Base-by-base conservation (phyloP, 2,888 invertebrate species). In the Eupeodes luniger region DNA sequence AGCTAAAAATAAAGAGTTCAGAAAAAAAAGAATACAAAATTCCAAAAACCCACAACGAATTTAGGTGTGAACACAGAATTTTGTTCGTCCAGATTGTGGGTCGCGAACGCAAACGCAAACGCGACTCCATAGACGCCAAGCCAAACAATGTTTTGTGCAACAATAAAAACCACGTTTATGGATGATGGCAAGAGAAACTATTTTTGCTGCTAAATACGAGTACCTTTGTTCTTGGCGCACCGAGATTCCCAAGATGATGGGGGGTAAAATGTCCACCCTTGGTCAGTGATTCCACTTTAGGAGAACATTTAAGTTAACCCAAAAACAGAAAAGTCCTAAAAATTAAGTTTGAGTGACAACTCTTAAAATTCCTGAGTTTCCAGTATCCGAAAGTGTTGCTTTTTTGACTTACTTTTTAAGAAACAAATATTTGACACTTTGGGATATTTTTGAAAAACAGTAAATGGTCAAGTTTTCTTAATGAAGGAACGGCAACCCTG, bases 21-120 rank as follows among this genome's bases (percentile, higher is more conserved):
- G 16, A 61, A 40, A 49, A 59, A 44, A 44, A n/a, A 64, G 27
- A 36, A 14, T 12, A 64, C 55, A 51, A 62, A 74, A 67, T 59
- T 83, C 72, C 72, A 72, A 86, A 82, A 87, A 84, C 84, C 87
- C 87, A 85, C 88, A 88, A 81, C 85, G 78, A 85, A 84, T 85
- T 88, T 85, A 88, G 88, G 88, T 88, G 88, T 88, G 88, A 88
- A 88, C 88, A 88, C 74, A 81, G 66, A 88, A 85, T 84, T 88
- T 64, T 70, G 85, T 81, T 74, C 74, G 57, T 72, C 55, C 61
- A 76, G 80, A 77, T 83, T 84, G 87, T 88, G 84, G 88, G 88
- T 88, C 85, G 88, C 66, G 14, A 27, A 49, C n/a, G 27, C 80
- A 27, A 27, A 27, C 27, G 27, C 27, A 27, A 27, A 27, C 27